These are phyloP conservation scores for Cantharis nigra DNA, from an alignment of 2,888 invertebrate genomes.

Conservation along the genomic window DNA sequence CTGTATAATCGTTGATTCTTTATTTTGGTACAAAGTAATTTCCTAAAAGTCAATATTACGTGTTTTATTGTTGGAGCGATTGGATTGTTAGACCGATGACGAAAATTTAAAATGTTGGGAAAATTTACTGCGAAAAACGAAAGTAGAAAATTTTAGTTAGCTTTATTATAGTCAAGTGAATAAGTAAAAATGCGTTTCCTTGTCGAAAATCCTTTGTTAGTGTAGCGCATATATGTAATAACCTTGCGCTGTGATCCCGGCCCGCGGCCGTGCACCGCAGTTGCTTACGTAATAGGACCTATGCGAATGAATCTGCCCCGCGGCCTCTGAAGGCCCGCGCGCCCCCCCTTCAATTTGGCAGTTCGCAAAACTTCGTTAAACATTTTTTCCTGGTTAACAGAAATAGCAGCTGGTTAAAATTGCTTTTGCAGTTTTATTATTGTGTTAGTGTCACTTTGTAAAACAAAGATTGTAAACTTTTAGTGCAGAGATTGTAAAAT, in stretches of 20 bases:
- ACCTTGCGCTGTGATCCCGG: constrained; percentile 34
- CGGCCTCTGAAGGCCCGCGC: constrained; percentile 35
- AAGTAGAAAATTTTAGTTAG: background rate
- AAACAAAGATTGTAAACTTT: constrained; percentile 17
- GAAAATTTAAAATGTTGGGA: background rate
- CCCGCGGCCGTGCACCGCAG: constrained; percentile 43
- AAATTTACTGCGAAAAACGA: background rate
- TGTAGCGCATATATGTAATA: constrained; percentile 29
- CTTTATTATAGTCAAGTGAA: background rate
- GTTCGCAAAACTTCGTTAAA: constrained; percentile 48
- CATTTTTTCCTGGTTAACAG: constrained; percentile 57
- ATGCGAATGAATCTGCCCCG: constrained; percentile 44
- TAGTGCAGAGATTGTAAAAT: constrained; percentile 16
- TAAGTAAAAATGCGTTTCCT: constrained; percentile 24
- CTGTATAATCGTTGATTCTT: background rate
- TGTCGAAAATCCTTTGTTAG: constrained; percentile 27
- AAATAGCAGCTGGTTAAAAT: constrained; percentile 53
- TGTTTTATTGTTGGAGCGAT: background rate
- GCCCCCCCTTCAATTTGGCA: constrained; percentile 53
- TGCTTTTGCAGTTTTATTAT: constrained; percentile 32
- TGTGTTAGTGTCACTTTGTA: constrained; percentile 30
- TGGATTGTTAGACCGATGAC: background rate
- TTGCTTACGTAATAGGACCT: constrained; percentile 53
- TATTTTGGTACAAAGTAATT: background rate
- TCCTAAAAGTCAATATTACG: background rate